Evolutionary conservation across 2,797 vertebrate genomes (phyloP).

Genomic region (Parauchenoglanis punctatus): DNA sequence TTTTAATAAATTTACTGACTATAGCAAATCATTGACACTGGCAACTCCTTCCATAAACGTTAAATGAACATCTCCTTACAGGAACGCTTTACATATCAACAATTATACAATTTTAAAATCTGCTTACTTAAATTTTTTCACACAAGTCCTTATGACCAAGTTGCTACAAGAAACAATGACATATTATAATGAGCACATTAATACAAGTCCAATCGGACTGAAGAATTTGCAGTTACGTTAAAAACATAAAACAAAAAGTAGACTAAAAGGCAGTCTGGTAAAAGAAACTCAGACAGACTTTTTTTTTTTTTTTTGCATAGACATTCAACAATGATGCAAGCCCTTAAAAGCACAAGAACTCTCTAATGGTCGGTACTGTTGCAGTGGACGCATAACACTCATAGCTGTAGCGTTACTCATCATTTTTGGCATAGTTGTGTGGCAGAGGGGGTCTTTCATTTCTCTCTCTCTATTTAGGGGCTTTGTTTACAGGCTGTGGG

Average conservation of each 20-base stretch:
- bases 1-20: neutral
- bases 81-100: neutral
- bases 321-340: slow-evolving; percentile 5
- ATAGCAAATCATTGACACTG: neutral
- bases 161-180: neutral
- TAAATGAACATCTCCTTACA: neutral
- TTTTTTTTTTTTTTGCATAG: neutral
- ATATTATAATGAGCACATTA: neutral
- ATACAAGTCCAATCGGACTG: neutral
- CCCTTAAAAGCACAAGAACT: slow-evolving; percentile 50
- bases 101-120: neutral
- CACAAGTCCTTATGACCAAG: neutral
- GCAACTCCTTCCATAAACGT: neutral
- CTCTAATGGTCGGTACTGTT: slow-evolving; percentile 13
- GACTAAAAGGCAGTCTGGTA: neutral
- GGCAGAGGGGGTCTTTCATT: slow-evolving; percentile 30
- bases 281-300: neutral
- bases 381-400: slow-evolving; percentile 23
- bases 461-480: slow-evolving; percentile 47
- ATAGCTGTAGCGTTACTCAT: slow-evolving; percentile 51
- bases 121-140: neutral
- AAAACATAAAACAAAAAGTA: neutral
- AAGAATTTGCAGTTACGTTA: neutral
- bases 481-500: slow-evolving; percentile 54
- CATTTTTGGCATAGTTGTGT: slow-evolving; percentile 55